Evolutionary conservation across 2,888 invertebrate species (phyloP), one percentile per base, ranked within the genome.

Genomic region (Helicoverpa assulta): DNA sequence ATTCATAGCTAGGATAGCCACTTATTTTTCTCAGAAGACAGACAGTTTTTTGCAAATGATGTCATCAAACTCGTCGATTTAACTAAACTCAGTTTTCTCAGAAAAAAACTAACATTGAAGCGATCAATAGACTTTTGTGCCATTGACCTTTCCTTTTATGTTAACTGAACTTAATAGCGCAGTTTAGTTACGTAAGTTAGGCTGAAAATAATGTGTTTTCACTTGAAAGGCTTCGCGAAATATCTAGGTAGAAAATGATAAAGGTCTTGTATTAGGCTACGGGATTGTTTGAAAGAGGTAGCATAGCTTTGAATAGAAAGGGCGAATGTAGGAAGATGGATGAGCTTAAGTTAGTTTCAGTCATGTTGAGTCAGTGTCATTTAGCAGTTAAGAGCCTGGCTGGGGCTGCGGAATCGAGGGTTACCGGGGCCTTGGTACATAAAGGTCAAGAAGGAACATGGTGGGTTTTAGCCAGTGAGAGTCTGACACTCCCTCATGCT

Each of bases 161-260:
- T 53, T 52, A 52, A 53, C 26, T 53, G 53, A 53, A 53, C 53
- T 7, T 26, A 53, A 53, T 53, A 53, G 26, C 21, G 26, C 26
- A 53, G 14, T 53, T 53, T 26, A 16, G 26, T 26, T 26, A 53
- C 53, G 53, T 53, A 26, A 53, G 4, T 19, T 29, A 16, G 16
- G 3, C 26, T 26, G 53, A 53, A 26, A 53, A 53, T 47, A 14
- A 47, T 6, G 16, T 47, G 16, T 47, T 47, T 47, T 16, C 47
- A 47, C 47, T n/a, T 47, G 47, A 47, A 47, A 16, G 47, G 47
- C 47, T 47, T 47, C 47, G n/a, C 6, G 47, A n/a, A n/a, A n/a
- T 47, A n/a, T n/a, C n/a, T n/a, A 47, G 16, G 16, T 47, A 47
- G 47, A n/a, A n/a, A 47, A 47, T n/a, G n/a, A n/a, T n/a, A n/a